A percentile compares a stretch with the other conserved stretches of the same genome.
phyloP scores from a whole-genome alignment of 2,797 vertebrate genomes.

The Allobates femoralis region DNA sequence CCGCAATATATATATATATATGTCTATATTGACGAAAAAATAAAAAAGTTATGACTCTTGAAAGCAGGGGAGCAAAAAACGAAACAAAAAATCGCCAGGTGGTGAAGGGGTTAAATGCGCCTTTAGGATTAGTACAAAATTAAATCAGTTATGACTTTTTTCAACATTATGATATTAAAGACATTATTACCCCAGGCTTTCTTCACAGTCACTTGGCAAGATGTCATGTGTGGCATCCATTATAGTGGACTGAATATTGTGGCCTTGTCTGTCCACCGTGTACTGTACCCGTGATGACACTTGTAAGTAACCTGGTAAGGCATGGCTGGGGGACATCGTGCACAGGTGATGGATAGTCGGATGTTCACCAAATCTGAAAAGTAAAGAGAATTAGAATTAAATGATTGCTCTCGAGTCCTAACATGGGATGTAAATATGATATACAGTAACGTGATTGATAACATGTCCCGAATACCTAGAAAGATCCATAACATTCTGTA shows the following conservation, averaged over 20 bases:
- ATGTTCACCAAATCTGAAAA: conserved; percentile 66
- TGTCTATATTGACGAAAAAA: no score
- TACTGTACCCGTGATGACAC: conserved; percentile 74
- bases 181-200: not conserved
- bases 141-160: not conserved
- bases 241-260: conserved; percentile 46
- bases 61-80: no score
- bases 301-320: conserved; percentile 71
- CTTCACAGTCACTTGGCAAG: not conserved
- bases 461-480: no score
- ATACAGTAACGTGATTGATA: no score
- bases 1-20: no score
- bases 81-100: no score
- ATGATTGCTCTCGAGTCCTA: not conserved
- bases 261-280: conserved; percentile 68
- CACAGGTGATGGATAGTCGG: conserved; percentile 71
- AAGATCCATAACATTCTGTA: no score
- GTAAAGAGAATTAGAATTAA: conserved; percentile 30
- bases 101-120: no score
- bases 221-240: not conserved
- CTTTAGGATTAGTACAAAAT: not conserved
- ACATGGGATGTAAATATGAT: not conserved
- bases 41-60: no score
- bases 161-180: not conserved
- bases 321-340: conserved; percentile 64